These are phyloP conservation scores for Zoanthus gigantus DNA, from an alignment of 92 coral and sea anemone species.

Conservation along the genomic window DNA sequence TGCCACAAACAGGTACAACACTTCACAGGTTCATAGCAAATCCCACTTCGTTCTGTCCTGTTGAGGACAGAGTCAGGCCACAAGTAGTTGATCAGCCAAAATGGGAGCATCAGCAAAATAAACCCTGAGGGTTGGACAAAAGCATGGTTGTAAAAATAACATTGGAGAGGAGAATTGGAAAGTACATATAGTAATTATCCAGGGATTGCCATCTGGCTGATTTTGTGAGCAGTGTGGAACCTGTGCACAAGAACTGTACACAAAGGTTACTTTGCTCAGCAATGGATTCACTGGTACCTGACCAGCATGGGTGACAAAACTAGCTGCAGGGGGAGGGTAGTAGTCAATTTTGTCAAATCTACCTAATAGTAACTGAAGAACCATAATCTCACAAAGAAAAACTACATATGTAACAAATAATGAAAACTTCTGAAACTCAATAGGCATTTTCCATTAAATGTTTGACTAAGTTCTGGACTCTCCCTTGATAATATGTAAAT, in stretches of 20 bases:
- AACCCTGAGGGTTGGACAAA: constrained; percentile 65
- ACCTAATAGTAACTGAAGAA: neutral
- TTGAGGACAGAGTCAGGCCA: constrained; percentile 98
- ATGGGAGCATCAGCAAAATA: constrained; percentile 90
- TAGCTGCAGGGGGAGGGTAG: neutral
- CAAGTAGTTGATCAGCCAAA: constrained; percentile 93
- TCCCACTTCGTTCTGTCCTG: constrained; percentile 91
- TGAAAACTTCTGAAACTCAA: too few species aligned
- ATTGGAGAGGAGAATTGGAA: neutral
- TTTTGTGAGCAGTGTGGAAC: neutral
- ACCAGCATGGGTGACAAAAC: neutral
- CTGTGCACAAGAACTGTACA: neutral
- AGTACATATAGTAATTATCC: neutral
- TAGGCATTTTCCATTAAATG: too few species aligned
- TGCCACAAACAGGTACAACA: constrained; percentile 99
- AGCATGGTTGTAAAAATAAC: neutral
- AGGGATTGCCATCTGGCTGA: neutral
- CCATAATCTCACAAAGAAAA: neutral
- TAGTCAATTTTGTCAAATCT: neutral
- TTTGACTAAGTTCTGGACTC: too few species aligned
- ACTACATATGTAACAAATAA: too few species aligned
- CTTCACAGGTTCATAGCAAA: constrained; percentile 97
- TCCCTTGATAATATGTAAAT: too few species aligned
- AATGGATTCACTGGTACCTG: neutral
- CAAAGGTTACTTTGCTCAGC: neutral